phyloP scores from a whole-genome alignment of 2,888 invertebrate species.

The Lasioglossum figueresi region DNA sequence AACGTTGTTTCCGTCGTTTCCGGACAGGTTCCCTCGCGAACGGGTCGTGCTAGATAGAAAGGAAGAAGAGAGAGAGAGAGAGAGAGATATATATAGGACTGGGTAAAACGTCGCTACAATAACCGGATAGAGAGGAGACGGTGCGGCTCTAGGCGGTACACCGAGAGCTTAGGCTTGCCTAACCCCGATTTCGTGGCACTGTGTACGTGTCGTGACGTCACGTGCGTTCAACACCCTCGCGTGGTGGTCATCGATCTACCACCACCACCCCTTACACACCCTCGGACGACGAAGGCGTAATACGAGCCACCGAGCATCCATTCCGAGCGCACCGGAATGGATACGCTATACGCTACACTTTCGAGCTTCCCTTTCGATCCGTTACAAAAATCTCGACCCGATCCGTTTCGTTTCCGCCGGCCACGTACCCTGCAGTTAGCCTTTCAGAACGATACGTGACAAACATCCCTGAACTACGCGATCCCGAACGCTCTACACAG shows the following conservation, averaged over 20 bases:
- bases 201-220: slow-evolving; percentile 65
- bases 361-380: slow-evolving; percentile 18
- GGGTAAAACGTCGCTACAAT: slow-evolving; percentile 27
- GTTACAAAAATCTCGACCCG: slow-evolving; percentile 33
- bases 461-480: neutral
- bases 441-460: slow-evolving; percentile 10
- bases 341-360: slow-evolving; percentile 28
- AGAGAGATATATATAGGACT: neutral
- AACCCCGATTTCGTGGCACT: slow-evolving; percentile 61
- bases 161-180: slow-evolving; percentile 60
- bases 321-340: slow-evolving; percentile 41
- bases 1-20: slow-evolving; percentile 45
- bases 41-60: neutral
- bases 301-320: slow-evolving; percentile 55
- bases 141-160: slow-evolving; percentile 30
- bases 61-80: neutral
- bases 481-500: neutral
- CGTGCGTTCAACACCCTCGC: slow-evolving; percentile 64
- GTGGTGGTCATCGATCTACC: slow-evolving; percentile 66
- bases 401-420: neutral
- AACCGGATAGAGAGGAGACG: slow-evolving; percentile 38
- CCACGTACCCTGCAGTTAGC: neutral
- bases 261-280: slow-evolving; percentile 33
- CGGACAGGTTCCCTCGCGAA: slow-evolving; percentile 46
- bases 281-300: slow-evolving; percentile 62